These are phyloP conservation scores for Hartigia nigra DNA, from an alignment of 2,888 invertebrate species.

Conservation along the genomic window DNA sequence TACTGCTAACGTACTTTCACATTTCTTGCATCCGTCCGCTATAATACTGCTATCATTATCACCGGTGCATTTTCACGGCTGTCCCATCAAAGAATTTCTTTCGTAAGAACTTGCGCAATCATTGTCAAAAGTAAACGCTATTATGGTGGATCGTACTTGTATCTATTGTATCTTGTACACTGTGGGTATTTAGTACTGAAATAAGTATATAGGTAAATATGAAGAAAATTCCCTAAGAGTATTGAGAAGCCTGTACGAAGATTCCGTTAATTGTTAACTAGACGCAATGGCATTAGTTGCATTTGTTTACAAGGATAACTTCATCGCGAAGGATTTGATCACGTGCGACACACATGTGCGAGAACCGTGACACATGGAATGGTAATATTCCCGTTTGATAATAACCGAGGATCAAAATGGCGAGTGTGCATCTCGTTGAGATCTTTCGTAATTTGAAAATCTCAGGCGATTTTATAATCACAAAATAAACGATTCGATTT, in stretches of 20 bases:
- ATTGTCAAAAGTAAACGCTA: background rate
- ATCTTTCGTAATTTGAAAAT: background rate
- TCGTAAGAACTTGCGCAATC: background rate
- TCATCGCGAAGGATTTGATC: slow-evolving; percentile 21
- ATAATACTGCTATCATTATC: background rate
- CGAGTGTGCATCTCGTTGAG: background rate
- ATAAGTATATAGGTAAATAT: background rate
- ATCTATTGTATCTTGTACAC: background rate
- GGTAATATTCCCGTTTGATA: background rate
- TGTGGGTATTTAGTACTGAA: background rate
- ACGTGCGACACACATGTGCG: slow-evolving; percentile 53
- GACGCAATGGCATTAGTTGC: background rate
- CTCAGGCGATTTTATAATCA: background rate
- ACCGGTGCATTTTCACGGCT: background rate
- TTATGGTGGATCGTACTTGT: background rate
- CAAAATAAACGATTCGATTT: background rate
- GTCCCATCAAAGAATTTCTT: background rate
- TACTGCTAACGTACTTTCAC: slow-evolving; percentile 2
- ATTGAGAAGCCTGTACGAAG: background rate
- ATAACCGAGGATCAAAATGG: background rate
- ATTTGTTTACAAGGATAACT: slow-evolving; percentile 7
- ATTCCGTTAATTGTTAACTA: background rate
- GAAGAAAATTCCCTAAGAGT: background rate
- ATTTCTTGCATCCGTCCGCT: background rate
- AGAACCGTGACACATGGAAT: slow-evolving; percentile 45